A percentile compares a stretch with the other conserved stretches of the same genome.
phyloP scores from a whole-genome alignment of 2,888 invertebrate species.

The Drosophila anomalipes region DNA sequence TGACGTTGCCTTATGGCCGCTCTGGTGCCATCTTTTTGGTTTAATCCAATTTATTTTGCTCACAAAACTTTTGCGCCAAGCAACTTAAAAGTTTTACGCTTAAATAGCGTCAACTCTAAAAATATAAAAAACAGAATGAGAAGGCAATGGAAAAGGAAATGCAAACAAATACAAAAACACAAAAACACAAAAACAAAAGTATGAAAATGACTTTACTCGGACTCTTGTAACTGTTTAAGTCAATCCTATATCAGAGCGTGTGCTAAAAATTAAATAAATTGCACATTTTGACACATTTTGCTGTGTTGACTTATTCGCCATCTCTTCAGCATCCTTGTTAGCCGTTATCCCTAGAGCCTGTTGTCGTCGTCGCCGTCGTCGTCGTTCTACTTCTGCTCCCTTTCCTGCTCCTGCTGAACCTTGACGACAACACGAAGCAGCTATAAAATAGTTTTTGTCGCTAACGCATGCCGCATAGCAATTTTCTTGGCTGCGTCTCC shows the following conservation, averaged over 20 bases:
- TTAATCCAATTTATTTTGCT: constrained; percentile 80
- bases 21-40: constrained; percentile 78
- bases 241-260: constrained; percentile 60
- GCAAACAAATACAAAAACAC: constrained; percentile 49
- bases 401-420: constrained; percentile 35
- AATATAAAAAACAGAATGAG: constrained; percentile 12
- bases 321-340: constrained; percentile 65
- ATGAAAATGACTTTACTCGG: constrained; percentile 72
- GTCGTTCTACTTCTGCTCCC: not conserved
- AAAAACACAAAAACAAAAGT: constrained; percentile 50
- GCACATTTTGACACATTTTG: constrained; percentile 84
- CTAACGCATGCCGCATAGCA: constrained; percentile 80
- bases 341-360: constrained; percentile 45
- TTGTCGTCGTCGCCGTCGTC: constrained; percentile 23
- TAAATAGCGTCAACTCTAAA: constrained; percentile 75
- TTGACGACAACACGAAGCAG: constrained; percentile 80
- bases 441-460: constrained; percentile 78
- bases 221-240: constrained; percentile 47
- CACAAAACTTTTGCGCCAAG: constrained; percentile 67
- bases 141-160: constrained; percentile 19
- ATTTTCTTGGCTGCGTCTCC: constrained; percentile 53
- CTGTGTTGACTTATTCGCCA: constrained; percentile 79
- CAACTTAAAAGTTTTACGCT: constrained; percentile 78
- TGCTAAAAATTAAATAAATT: constrained; percentile 83
- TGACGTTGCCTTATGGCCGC: constrained; percentile 68